These are phyloP conservation scores for Protonemura montana DNA, from an alignment of 2,888 invertebrate species.

Conservation along the genomic window DNA sequence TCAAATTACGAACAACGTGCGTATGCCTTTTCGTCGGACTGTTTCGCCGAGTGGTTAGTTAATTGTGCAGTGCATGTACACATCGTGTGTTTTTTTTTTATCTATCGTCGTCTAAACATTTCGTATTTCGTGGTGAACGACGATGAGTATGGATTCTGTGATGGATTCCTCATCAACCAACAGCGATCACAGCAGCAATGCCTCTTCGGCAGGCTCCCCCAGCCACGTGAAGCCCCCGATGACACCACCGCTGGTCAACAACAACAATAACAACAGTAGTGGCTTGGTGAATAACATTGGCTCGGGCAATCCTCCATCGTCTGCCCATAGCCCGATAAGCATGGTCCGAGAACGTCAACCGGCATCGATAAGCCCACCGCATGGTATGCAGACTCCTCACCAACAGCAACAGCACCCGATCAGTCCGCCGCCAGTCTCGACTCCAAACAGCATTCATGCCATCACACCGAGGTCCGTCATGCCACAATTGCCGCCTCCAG, in stretches of 20 bases:
- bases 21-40: not conserved
- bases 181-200: conserved; percentile 67
- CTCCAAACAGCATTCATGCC: conserved; percentile 53
- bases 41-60: conserved; percentile 16
- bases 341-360: conserved; percentile 56
- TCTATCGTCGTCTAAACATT: not conserved
- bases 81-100: conserved; percentile 22
- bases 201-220: conserved; percentile 61
- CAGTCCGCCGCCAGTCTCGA: conserved; percentile 71
- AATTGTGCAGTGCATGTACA: not conserved
- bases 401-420: conserved; percentile 63
- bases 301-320: conserved; percentile 52
- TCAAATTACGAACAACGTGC: not conserved
- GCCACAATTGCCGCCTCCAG: conserved; percentile 84
- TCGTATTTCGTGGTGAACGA: conserved; percentile 20
- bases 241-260: conserved; percentile 60
- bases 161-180: conserved; percentile 64
- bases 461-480: conserved; percentile 61
- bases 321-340: conserved; percentile 48
- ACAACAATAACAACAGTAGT: conserved; percentile 56
- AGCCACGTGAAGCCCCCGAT: conserved; percentile 59
- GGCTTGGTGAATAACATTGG: conserved; percentile 53
- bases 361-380: conserved; percentile 56
- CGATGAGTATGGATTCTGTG: conserved; percentile 63
- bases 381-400: conserved; percentile 60